Evolutionary conservation across 2,113 vertebrate species (phyloP).

Genomic region (Chloropsis hardwickii): DNA sequence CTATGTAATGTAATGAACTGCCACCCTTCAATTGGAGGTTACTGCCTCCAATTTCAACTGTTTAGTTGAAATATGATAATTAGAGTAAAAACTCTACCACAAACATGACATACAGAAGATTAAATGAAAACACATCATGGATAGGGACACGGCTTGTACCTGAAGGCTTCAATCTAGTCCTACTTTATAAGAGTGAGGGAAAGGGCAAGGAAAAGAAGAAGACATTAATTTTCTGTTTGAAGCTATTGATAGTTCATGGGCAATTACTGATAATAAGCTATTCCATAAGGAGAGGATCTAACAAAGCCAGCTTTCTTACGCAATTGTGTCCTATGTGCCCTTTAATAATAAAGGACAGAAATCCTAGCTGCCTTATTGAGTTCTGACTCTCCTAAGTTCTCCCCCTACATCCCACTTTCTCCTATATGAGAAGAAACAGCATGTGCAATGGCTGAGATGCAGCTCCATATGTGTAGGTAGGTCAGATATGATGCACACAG

Average conservation of each 20-base stretch:
- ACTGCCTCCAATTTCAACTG: no score
- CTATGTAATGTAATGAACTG: background rate
- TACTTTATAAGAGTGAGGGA: background rate
- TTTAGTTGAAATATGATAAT: background rate
- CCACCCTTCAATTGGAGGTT: background rate
- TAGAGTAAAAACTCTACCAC: background rate
- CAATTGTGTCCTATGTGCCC: background rate
- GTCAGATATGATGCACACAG: background rate
- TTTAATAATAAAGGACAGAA: background rate
- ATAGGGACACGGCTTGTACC: background rate
- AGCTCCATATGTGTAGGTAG: background rate
- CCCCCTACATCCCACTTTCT: background rate
- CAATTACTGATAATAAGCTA: background rate
- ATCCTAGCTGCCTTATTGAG: background rate
- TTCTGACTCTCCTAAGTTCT: background rate
- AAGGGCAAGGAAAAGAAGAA: background rate
- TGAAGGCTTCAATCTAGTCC: background rate
- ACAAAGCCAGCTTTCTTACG: fast-evolving
- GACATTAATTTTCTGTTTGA: background rate
- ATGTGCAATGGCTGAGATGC: background rate
- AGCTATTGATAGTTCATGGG: background rate
- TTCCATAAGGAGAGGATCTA: background rate
- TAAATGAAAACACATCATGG: background rate
- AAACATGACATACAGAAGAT: background rate
- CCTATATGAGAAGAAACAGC: background rate